A percentile compares a stretch with the other conserved stretches of the same genome.
Evolutionary conservation across 1,140 invertebrate genomes (phyloP).

Genomic region (Conus betulinus): DNA sequence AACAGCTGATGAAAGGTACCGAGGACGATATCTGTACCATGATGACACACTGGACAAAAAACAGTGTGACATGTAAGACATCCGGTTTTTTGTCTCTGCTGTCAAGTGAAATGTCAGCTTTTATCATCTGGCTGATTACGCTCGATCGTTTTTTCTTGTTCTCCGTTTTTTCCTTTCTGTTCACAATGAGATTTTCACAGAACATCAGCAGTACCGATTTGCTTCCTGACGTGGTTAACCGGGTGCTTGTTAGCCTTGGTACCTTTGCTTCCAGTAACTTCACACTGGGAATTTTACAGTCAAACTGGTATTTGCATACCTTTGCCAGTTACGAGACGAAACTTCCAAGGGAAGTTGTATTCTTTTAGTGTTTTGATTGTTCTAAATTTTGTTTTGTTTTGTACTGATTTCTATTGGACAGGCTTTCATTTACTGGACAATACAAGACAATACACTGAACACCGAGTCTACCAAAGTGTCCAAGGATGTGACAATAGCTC

Average conservation of each 20-base stretch:
- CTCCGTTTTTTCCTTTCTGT: conserved; percentile 60
- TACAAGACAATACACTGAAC: no score
- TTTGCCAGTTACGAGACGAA: no score
- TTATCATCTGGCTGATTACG: conserved; percentile 48
- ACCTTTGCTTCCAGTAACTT: background rate
- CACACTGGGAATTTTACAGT: conserved; percentile 47
- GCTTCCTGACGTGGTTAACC: conserved; percentile 19
- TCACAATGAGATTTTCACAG: conserved; percentile 43
- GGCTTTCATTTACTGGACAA: no score
- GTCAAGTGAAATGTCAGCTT: conserved; percentile 17
- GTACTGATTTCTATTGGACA: no score
- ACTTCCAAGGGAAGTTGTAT: no score
- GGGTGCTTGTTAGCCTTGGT: conserved; percentile 35
- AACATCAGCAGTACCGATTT: background rate
- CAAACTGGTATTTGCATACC: conserved; percentile 44
- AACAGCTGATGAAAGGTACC: conserved; percentile 49
- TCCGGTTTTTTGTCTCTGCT: conserved; percentile 52
- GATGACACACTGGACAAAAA: conserved; percentile 47
- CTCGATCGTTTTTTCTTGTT: conserved; percentile 47
- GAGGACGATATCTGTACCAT: conserved; percentile 48
- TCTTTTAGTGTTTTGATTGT: no score
- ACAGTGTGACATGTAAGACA: conserved; percentile 49
- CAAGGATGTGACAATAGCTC: no score
- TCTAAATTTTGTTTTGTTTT: no score
- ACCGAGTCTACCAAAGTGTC: no score